Conservation (phyloP, 2,113 vertebrate genomes). For the Myiozetetes cayanensis region DNA sequence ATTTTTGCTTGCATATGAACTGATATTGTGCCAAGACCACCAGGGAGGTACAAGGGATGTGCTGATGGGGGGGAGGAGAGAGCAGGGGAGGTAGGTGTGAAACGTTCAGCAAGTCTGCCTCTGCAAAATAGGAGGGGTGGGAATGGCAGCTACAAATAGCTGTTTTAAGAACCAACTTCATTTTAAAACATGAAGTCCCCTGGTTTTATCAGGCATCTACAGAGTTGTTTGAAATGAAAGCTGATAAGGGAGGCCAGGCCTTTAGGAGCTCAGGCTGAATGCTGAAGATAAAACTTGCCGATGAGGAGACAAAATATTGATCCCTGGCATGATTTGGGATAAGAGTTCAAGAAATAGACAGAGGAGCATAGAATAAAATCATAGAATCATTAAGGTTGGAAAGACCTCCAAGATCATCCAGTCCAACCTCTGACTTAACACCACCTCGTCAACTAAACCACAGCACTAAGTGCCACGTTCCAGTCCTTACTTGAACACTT, state of each 20-base stretch:
- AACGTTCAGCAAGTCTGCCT: not conserved
- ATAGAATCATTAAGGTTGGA: not conserved
- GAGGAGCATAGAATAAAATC: not conserved
- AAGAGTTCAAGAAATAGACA: not conserved
- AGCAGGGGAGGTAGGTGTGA: not conserved
- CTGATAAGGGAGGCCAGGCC: not conserved
- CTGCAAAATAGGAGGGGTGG: not conserved
- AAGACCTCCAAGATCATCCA: not conserved
- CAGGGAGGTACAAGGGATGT: not conserved
- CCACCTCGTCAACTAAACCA: accelerated
- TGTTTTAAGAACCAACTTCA: not conserved
- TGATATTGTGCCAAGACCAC: not conserved
- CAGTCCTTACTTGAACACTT: not conserved
- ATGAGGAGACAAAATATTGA: not conserved
- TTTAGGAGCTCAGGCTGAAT: not conserved
- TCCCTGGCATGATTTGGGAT: not conserved
- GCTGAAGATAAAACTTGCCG: not conserved
- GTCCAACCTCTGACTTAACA: not conserved
- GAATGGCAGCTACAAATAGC: not conserved
- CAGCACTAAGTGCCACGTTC: not conserved
- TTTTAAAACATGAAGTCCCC: not conserved
- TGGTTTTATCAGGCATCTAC: not conserved
- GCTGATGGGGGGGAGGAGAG: not conserved
- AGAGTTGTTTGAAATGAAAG: not conserved
- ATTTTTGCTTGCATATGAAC: not conserved